phyloP scores from a whole-genome alignment of 2,888 invertebrate genomes.

The Cataglyphis albicans region DNA sequence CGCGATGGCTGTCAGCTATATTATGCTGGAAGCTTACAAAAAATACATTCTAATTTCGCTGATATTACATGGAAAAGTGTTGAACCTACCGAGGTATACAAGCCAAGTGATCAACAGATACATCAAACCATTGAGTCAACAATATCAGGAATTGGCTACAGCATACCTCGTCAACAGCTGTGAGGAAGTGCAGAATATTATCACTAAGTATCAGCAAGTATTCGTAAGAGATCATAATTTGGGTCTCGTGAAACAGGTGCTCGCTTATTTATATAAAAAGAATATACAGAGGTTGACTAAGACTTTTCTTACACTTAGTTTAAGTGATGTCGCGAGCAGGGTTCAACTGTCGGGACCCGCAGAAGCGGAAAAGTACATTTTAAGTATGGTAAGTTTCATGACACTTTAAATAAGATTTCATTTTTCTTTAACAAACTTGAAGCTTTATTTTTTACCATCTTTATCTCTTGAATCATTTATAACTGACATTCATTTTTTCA shows the following conservation, averaged over 20 bases:
- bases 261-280: conserved; percentile 96
- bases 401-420: background rate
- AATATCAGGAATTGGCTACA: conserved; percentile 95
- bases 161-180: conserved; percentile 93
- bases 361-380: conserved; percentile 97
- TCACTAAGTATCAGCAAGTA: conserved; percentile 93
- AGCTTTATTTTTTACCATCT: background rate
- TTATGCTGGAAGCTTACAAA: conserved; percentile 99
- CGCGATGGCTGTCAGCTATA: conserved; percentile 96
- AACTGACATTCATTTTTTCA: background rate
- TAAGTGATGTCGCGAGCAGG: conserved; percentile 95
- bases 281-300: conserved; percentile 98
- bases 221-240: conserved; percentile 92
- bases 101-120: conserved; percentile 94
- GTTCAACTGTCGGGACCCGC: conserved; percentile 94
- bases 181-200: conserved; percentile 89
- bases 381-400: conserved; percentile 93
- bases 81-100: conserved; percentile 94
- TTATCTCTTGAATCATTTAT: background rate
- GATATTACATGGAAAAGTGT: conserved; percentile 96
- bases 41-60: conserved; percentile 97
- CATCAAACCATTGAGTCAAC: conserved; percentile 93
- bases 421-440: too few species aligned
- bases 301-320: conserved; percentile 95
- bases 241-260: conserved; percentile 94